phyloP scores from a whole-genome alignment of 2,797 vertebrate species.

The Typhlichthys eigenmanni region DNA sequence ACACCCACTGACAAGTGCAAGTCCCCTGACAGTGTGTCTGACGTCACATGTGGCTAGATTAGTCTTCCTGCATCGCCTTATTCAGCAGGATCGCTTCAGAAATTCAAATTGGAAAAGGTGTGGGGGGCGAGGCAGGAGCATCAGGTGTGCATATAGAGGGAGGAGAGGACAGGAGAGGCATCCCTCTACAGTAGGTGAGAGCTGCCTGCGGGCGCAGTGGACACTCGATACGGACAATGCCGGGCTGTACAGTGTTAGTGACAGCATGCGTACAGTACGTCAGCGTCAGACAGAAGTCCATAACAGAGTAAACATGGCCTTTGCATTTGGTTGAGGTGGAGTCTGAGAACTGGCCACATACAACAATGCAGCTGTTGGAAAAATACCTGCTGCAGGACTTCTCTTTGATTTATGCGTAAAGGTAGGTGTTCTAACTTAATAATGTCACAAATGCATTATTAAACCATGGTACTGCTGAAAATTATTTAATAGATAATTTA shows the following conservation, averaged over 20 bases:
- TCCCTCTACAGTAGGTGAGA: conserved; percentile 38
- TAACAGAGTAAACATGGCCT: background rate
- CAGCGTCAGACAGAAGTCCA: conserved; percentile 27
- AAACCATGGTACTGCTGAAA: background rate
- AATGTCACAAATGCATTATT: background rate
- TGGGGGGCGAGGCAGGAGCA: conserved; percentile 36
- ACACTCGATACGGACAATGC: conserved; percentile 42
- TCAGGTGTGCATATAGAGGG: conserved; percentile 57
- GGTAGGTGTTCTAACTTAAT: conserved; percentile 55
- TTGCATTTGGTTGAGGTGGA: conserved; percentile 12
- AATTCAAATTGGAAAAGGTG: conserved; percentile 43
- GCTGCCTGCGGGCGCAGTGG: conserved; percentile 2
- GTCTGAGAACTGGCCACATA: conserved; percentile 9
- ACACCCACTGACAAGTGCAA: conserved; percentile 51
- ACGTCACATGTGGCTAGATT: conserved; percentile 61
- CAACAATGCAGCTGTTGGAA: conserved; percentile 25
- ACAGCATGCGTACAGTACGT: conserved; percentile 35
- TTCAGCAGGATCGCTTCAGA: conserved; percentile 51
- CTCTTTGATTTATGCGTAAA: conserved; percentile 46
- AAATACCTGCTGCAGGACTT: conserved; percentile 21
- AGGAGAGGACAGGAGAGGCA: conserved; percentile 41
- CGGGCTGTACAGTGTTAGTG: conserved; percentile 14
- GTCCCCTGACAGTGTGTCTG: conserved; percentile 64
- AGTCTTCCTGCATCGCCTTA: conserved; percentile 54
- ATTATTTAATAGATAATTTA: too few species aligned